A percentile compares a stretch with the other conserved stretches of the same genome.
These are phyloP conservation scores for Aleadryas rufinucha DNA, from an alignment of 2,113 vertebrate genomes.

Conservation along the genomic window DNA sequence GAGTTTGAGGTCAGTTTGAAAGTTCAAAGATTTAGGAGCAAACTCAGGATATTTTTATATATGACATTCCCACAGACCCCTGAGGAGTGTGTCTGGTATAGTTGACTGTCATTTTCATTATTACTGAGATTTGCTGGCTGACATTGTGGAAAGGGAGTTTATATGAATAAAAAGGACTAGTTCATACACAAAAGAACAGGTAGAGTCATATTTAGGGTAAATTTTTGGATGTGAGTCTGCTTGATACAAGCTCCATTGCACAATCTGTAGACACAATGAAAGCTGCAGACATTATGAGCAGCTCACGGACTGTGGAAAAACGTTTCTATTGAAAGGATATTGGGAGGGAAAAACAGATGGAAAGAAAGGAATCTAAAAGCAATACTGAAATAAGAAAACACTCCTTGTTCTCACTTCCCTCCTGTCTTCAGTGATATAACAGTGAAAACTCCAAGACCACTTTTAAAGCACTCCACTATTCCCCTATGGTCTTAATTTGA, in stretches of 20 bases:
- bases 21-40: not conserved
- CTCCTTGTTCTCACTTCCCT: not conserved
- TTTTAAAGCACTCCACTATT: not conserved
- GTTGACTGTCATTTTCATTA: not conserved
- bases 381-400: not conserved
- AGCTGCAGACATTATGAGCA: not conserved
- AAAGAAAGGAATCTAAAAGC: not conserved
- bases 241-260: not conserved
- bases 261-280: not conserved
- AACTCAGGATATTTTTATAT: not conserved
- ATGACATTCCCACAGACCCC: not conserved
- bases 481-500: not conserved
- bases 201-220: not conserved
- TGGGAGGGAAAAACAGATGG: not conserved
- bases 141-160: not conserved
- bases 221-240: not conserved
- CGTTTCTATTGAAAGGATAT: not conserved
- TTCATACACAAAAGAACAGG: not conserved
- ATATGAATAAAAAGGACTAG: not conserved
- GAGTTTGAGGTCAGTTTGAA: not conserved
- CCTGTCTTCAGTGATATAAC: not conserved
- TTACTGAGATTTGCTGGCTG: not conserved
- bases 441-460: not conserved
- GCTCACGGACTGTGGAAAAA: not conserved
- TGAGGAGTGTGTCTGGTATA: not conserved